phyloP scores from a whole-genome alignment of 2,797 vertebrate species.

The Myripristis murdjan region DNA sequence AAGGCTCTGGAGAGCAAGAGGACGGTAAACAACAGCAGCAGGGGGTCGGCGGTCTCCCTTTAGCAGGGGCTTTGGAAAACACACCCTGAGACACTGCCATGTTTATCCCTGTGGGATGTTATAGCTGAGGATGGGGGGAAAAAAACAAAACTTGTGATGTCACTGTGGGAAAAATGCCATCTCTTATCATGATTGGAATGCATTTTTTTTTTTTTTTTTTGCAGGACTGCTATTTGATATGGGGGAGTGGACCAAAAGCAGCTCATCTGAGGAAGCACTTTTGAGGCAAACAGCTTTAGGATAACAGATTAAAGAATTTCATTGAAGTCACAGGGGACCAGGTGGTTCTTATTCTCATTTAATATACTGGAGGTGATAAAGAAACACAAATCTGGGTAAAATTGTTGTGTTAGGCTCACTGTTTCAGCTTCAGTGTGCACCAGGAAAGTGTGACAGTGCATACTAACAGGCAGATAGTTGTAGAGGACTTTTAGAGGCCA shows the following conservation, averaged over 20 bases:
- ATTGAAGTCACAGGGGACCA: not conserved
- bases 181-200: conserved; percentile 5
- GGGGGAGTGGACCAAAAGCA: no score
- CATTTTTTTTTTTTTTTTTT: not conserved
- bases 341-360: not conserved
- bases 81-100: conserved; percentile 7
- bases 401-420: no score
- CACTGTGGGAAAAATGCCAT: conserved; percentile 16
- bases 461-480: not conserved
- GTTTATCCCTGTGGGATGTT: conserved; percentile 22
- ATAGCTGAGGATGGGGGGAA: not conserved
- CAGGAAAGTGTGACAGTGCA: not conserved
- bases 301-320: not conserved
- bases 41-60: conserved; percentile 22
- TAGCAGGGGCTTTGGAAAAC: conserved; percentile 25
- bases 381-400: not conserved
- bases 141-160: not conserved
- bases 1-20: conserved; percentile 46
- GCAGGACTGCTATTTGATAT: not conserved
- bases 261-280: not conserved
- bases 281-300: not conserved
- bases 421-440: no score
- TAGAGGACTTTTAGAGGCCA: conserved; percentile 1
- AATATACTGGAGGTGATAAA: conserved; percentile 11
- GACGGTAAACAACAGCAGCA: conserved; percentile 54